Percentiles rank a stretch among this genome's conserved stretches.
Conservation (phyloP, 2,888 invertebrate species). For the Eilema griseolum region DNA sequence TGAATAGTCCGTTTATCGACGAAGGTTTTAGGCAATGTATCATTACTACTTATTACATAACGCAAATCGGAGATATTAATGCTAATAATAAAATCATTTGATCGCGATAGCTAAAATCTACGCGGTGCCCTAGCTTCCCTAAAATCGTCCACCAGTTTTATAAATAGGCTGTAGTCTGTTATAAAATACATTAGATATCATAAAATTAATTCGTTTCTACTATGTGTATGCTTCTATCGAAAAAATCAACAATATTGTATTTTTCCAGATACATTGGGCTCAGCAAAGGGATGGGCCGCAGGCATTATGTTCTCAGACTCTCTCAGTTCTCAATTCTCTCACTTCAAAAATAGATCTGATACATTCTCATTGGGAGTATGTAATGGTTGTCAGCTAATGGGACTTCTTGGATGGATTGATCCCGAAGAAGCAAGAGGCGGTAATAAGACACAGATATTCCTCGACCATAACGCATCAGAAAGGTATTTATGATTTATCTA, state of each 20-base stretch:
- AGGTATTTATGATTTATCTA: conserved; percentile 87
- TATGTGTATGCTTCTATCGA: background rate
- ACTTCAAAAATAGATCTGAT: conserved; percentile 91
- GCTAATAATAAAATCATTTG: too few relatives aligned
- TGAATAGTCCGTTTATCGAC: too few relatives aligned
- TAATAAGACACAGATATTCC: conserved; percentile 87
- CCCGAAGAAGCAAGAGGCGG: conserved; percentile 64
- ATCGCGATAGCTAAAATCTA: too few relatives aligned
- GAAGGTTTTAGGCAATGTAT: too few relatives aligned
- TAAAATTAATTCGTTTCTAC: background rate
- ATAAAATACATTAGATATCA: too few relatives aligned
- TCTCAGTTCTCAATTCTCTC: conserved; percentile 91
- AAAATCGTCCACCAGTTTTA: too few relatives aligned
- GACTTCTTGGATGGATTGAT: conserved; percentile 96
- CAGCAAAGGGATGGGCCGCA: conserved; percentile 99
- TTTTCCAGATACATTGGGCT: conserved; percentile 94
- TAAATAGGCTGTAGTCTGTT: too few relatives aligned
- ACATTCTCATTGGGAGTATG: conserved; percentile 99
- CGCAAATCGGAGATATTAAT: too few relatives aligned
- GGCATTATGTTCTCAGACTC: conserved; percentile 93
- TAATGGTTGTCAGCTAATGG: conserved; percentile 99
- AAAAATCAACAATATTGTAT: background rate
- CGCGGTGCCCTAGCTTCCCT: too few relatives aligned
- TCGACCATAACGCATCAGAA: conserved; percentile 96
- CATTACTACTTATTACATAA: too few relatives aligned